Conservation (phyloP, 2,113 vertebrate species). For the Indicator maculatus region DNA sequence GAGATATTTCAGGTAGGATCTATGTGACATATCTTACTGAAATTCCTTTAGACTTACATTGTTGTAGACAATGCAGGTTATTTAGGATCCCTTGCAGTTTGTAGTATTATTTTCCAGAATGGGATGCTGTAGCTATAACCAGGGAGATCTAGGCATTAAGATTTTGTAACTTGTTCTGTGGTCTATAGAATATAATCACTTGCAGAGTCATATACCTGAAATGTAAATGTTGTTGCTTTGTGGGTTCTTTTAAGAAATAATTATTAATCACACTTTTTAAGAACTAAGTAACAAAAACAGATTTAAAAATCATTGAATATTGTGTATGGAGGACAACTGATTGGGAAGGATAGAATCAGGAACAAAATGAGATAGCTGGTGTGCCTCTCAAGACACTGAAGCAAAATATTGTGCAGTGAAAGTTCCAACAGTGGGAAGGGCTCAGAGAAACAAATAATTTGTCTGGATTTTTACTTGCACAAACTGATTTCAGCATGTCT, state of each 20-base stretch:
- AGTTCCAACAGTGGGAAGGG: background rate
- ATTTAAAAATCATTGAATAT: background rate
- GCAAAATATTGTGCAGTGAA: background rate
- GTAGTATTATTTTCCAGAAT: background rate
- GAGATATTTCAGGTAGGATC: background rate
- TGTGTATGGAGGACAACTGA: background rate
- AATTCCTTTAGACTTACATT: background rate
- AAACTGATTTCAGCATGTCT: background rate
- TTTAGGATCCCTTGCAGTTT: background rate
- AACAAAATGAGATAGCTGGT: background rate
- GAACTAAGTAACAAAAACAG: background rate
- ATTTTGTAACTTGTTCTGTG: background rate
- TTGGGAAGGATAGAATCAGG: background rate
- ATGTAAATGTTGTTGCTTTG: background rate
- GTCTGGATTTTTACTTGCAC: background rate
- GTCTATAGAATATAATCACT: background rate
- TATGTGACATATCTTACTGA: background rate
- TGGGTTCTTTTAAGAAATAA: background rate
- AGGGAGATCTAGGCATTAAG: background rate
- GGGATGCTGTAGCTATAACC: background rate
- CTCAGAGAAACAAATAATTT: background rate
- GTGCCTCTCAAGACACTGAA: background rate
- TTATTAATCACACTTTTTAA: background rate
- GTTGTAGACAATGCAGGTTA: background rate
- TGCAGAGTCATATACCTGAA: background rate